Evolutionary conservation across 1,140 invertebrate species (phyloP), one percentile per base, ranked within the genome.

Genomic region (Pygmarrhopalites habei): DNA sequence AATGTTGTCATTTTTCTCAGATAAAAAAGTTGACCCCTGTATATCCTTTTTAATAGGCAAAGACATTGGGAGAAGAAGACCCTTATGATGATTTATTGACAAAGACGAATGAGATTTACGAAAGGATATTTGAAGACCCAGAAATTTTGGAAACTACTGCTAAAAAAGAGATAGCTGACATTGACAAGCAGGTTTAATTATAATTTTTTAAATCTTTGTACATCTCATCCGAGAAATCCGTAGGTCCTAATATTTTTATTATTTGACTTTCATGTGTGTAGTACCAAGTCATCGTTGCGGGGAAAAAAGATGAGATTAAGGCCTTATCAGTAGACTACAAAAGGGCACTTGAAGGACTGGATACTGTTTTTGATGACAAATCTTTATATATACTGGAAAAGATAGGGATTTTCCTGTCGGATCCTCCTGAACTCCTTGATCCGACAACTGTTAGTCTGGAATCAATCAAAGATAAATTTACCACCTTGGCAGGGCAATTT

Each of bases 91-190:
- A 61, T n/a, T 32, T 65, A 25, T 30, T 60, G 28, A 58, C 53
- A 23, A 58, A 55, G 32, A 65, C 61, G 25, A 60, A 65, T n/a
- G 64, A 65, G 35, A 60, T 49, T 15, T 60, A 60, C 58, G 47
- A 65, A 35, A 60, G 64, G 30, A 65, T 65, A 25, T 58, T 58
- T 2, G 64, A 58, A 14, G 64, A 58, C 3, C 64, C 64, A 25
- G 43, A 63, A 2, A 21, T 21, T 57, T 47, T 63, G 26, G 53
- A 57, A 32, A 29, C 29, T 35, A 32, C 55, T 25, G 44, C 59
- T 2, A 28, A 46, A 12, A 35, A 61, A 32, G 63, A 60, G 35
- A 51, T 19, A 12, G 21, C 19, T 12, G n/a, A 51, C 15, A 49
- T 28, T 29, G 2, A 23, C 7, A 44, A 21, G 23, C 28, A 39